Conservation (phyloP, 2,888 invertebrate genomes). For the Dynastes maya region DNA sequence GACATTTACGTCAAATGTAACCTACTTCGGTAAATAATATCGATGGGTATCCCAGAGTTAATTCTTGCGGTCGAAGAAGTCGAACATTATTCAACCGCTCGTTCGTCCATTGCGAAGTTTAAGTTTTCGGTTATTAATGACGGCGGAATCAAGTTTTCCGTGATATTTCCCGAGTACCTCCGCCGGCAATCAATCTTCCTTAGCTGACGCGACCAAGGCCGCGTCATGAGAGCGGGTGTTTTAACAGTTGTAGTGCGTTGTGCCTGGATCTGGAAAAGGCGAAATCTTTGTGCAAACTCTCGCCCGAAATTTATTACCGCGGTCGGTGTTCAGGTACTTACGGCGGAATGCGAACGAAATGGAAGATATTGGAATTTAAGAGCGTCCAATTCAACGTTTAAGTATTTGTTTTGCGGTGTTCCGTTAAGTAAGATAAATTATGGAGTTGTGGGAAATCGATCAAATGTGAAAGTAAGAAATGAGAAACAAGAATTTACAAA, state of each 20-base stretch:
- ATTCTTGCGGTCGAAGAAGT: conserved; percentile 12
- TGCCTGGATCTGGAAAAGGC: too few relatives aligned
- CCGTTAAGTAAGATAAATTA: too few relatives aligned
- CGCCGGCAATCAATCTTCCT: conserved; percentile 20
- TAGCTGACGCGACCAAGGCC: conserved; percentile 4
- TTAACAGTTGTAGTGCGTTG: conserved; percentile 7
- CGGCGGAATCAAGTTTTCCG: conserved; percentile 8
- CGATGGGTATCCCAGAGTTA: background rate
- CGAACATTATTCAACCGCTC: background rate
- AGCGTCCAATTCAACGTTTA: too few relatives aligned
- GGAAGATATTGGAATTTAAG: too few relatives aligned
- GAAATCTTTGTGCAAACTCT: too few relatives aligned
- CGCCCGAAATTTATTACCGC: background rate
- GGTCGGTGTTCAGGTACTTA: background rate
- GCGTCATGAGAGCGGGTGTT: background rate
- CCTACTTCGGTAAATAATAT: too few relatives aligned
- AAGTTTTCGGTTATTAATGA: conserved; percentile 25
- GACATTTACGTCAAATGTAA: too few relatives aligned
- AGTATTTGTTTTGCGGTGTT: too few relatives aligned
- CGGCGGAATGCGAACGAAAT: background rate
- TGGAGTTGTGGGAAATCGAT: too few relatives aligned
- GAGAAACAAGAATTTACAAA: too few relatives aligned
- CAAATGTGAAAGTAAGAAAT: too few relatives aligned
- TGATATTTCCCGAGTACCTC: conserved; percentile 11
- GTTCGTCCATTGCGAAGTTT: conserved; percentile 13